Percentiles rank a stretch among this genome's conserved stretches.
Conservation (phyloP, 2,888 invertebrate species). For the Tipula unca region DNA sequence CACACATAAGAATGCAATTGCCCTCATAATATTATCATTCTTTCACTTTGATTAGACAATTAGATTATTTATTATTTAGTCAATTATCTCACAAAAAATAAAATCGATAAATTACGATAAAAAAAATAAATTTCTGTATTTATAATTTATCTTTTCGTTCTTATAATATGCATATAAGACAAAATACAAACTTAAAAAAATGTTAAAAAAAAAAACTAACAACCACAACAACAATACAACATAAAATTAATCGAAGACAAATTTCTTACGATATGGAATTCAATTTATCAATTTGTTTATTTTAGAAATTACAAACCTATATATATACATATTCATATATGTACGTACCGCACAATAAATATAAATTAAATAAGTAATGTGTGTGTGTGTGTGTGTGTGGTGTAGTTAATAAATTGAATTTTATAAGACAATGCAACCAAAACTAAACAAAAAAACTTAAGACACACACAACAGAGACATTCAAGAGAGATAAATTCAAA, state of each 20-base stretch:
- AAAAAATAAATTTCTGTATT: not conserved
- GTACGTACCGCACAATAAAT: not conserved
- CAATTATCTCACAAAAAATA: not conserved
- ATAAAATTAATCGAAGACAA: conserved; percentile 8
- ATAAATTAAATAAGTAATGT: not conserved
- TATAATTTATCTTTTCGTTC: not conserved
- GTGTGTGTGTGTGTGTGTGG: conserved; percentile 2
- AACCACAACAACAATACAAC: not conserved
- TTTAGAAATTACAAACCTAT: not conserved
- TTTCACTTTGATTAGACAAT: not conserved
- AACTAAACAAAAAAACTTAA: not conserved
- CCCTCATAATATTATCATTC: conserved; percentile 8
- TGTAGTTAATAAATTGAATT: not conserved
- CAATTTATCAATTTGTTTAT: not conserved
- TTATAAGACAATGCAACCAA: not conserved
- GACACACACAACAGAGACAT: not conserved
- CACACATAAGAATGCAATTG: not conserved
- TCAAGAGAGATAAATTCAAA: not conserved
- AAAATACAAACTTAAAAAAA: not conserved
- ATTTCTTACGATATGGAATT: not conserved
- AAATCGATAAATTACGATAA: conserved; percentile 10
- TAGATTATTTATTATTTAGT: conserved; percentile 14
- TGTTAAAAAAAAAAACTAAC: not conserved
- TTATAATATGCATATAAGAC: not conserved
- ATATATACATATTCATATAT: not conserved